phyloP scores from a whole-genome alignment of 2,113 vertebrate species.

The Lycocorax pyrrhopterus region DNA sequence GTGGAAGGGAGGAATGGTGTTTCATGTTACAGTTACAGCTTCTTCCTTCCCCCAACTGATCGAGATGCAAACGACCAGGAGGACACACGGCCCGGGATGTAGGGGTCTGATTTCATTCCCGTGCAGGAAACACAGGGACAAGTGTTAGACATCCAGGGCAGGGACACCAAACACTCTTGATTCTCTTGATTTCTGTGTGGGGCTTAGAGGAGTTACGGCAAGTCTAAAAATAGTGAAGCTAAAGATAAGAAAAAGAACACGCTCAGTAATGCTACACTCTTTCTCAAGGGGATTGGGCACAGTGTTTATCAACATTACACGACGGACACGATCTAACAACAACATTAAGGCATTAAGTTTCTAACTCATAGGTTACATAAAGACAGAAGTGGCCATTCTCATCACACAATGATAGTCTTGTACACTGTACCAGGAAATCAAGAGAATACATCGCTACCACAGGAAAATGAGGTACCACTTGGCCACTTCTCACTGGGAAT shows the following conservation, averaged over 20 bases:
- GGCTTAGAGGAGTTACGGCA: accelerated
- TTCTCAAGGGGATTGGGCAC: not conserved
- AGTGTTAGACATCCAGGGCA: not conserved
- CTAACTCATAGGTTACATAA: not conserved
- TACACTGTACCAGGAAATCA: not conserved
- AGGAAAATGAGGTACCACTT: not conserved
- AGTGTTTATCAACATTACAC: not conserved
- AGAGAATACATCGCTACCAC: not conserved
- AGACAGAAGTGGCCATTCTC: not conserved
- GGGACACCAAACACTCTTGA: not conserved
- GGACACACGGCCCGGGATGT: accelerated
- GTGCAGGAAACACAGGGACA: not conserved
- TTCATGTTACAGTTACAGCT: not conserved
- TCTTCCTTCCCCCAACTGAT: not conserved
- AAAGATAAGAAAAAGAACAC: not conserved
- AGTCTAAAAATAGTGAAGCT: not conserved
- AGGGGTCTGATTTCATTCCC: not conserved
- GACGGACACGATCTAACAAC: not conserved
- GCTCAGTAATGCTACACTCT: not conserved
- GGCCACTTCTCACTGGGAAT: not conserved
- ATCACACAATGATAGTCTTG: not conserved
- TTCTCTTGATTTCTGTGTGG: not conserved
- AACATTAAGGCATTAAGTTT: not conserved
- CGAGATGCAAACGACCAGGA: not conserved
- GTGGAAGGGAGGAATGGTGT: not conserved